Conservation (phyloP, 2,113 vertebrate species). For the Hypocryptadius cinnamomeus region DNA sequence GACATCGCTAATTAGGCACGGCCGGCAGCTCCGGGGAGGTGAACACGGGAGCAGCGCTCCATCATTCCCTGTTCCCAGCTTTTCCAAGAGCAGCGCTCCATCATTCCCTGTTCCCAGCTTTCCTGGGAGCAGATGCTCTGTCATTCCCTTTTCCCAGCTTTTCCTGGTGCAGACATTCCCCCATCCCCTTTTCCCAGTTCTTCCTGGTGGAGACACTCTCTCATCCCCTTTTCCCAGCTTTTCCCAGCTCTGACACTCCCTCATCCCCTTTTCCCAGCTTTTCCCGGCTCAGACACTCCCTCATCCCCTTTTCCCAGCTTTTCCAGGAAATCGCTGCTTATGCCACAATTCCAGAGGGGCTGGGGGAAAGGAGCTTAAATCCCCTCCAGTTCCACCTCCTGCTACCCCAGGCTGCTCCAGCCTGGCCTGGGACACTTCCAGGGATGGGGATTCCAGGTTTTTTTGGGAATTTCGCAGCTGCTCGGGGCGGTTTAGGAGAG, state of each 20-base stretch:
- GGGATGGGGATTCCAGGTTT: not conserved
- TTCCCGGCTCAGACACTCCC: not conserved
- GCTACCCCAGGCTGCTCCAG: fast-evolving
- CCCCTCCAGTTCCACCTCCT: not conserved
- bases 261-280: not conserved
- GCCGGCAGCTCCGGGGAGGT: not conserved
- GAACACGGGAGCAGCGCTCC: fast-evolving
- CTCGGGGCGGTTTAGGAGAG: not conserved
- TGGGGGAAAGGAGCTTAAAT: not conserved
- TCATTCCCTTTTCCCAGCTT: not conserved
- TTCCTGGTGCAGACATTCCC: too few relatives aligned
- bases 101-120: not conserved
- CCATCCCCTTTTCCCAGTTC: not conserved
- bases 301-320: not conserved
- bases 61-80: fast-evolving
- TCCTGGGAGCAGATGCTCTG: not conserved
- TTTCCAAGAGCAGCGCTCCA: fast-evolving
- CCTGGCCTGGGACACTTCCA: not conserved
- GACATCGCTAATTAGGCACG: not conserved
- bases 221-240: too few relatives aligned
- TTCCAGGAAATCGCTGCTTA: not conserved
- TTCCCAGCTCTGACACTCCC: fast-evolving
- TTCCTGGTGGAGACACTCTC: not conserved
- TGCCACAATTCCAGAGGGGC: not conserved
- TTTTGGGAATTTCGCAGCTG: not conserved